Evolutionary conservation across 2,113 vertebrate species (phyloP).

Genomic region (Apus apus): DNA sequence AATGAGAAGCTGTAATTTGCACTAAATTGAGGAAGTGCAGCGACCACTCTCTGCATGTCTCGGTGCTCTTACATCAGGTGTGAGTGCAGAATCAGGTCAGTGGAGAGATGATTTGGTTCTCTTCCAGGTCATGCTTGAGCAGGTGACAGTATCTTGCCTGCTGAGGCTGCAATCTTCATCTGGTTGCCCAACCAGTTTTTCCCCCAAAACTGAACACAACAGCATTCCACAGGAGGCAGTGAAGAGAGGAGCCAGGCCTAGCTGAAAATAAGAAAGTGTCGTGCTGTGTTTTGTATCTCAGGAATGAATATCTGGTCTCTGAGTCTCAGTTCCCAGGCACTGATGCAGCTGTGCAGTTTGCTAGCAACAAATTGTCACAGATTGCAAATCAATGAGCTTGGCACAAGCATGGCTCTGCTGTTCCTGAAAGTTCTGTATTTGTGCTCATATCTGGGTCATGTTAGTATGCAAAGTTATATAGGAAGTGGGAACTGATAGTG

Average conservation of each 20-base stretch:
- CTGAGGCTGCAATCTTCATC: background rate
- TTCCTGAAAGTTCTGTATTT: background rate
- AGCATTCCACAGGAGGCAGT: slow-evolving; percentile 26
- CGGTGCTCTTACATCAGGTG: background rate
- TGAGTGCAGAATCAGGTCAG: slow-evolving; percentile 24
- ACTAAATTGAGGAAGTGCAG: background rate
- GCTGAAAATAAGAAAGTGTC: background rate
- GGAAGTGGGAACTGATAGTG: background rate
- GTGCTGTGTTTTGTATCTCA: background rate
- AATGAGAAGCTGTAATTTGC: background rate
- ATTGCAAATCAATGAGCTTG: background rate
- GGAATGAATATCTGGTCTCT: background rate
- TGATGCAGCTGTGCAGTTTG: background rate
- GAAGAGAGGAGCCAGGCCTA: background rate
- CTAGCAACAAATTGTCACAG: background rate
- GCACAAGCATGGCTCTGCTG: background rate
- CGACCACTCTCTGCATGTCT: background rate
- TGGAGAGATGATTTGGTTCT: background rate
- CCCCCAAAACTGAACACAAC: background rate
- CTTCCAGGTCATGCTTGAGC: slow-evolving; percentile 34
- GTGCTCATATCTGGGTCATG: background rate
- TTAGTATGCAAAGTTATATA: background rate
- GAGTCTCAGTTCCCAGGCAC: background rate
- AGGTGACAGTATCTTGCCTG: slow-evolving; percentile 21
- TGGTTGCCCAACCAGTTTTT: slow-evolving; percentile 46